Conservation (phyloP, 2,113 vertebrate genomes). For the Tachycineta bicolor region DNA sequence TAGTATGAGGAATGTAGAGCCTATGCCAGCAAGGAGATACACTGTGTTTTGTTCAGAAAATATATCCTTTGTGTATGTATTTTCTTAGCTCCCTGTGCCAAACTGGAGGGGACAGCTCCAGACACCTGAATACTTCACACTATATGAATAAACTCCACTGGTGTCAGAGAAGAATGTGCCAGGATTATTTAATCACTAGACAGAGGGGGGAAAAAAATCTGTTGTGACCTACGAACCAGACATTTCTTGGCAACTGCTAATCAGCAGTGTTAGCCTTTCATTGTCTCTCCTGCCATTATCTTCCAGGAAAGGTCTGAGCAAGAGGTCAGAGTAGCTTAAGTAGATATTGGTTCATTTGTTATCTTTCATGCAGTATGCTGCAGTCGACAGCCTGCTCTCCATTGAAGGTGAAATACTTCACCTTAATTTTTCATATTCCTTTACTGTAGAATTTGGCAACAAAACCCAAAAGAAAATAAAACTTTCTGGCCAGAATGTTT, state of each 20-base stretch:
- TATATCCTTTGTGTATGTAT: background rate
- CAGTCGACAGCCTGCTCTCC: background rate
- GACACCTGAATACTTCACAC: background rate
- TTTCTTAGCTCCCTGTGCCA: background rate
- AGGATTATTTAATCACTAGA: background rate
- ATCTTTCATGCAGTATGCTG: background rate
- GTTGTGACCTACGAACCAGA: constrained; percentile 11
- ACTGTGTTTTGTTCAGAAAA: background rate
- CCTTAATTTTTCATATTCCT: background rate
- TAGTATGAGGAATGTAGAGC: background rate
- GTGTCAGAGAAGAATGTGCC: background rate
- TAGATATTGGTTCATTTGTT: constrained; percentile 1
- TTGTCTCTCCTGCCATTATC: background rate
- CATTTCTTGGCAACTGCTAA: constrained; percentile 53
- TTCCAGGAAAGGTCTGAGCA: constrained; percentile 42
- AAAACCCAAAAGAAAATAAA: background rate
- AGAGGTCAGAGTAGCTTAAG: background rate
- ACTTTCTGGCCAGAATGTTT: background rate
- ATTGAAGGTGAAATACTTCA: background rate
- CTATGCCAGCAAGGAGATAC: background rate
- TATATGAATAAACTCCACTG: background rate
- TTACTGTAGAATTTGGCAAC: background rate
- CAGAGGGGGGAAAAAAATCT: background rate
- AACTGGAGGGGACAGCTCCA: background rate
- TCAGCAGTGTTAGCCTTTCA: background rate